These are phyloP conservation scores for Callaeas wilsoni DNA, from an alignment of 2,113 vertebrate species.

Conservation along the genomic window DNA sequence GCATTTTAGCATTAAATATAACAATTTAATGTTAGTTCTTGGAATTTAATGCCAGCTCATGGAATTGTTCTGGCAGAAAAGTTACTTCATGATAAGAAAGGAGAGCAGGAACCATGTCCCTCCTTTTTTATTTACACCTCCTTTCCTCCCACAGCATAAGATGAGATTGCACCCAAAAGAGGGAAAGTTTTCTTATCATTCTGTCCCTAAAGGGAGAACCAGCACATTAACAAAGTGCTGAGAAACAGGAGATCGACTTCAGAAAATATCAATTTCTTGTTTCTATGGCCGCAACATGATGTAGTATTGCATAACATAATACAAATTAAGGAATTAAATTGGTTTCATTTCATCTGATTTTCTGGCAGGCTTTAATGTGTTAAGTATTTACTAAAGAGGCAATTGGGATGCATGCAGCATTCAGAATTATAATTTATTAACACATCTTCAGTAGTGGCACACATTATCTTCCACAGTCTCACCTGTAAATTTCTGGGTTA, in stretches of 20 bases:
- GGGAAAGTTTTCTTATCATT: not conserved
- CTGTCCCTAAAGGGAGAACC: not conserved
- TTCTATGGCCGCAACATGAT: conserved; percentile 30
- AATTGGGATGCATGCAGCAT: conserved; percentile 62
- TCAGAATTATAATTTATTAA: conserved; percentile 67
- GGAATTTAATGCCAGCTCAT: not conserved
- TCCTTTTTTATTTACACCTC: not conserved
- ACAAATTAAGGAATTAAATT: conserved; percentile 70
- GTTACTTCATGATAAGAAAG: not conserved
- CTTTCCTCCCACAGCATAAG: not conserved
- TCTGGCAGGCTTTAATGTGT: conserved; percentile 59
- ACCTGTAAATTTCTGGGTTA: conserved; percentile 63
- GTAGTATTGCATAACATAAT: conserved; percentile 66
- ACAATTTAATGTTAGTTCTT: not conserved
- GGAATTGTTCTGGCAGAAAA: not conserved
- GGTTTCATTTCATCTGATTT: conserved; percentile 69
- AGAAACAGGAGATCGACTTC: not conserved
- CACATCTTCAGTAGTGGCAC: conserved; percentile 65
- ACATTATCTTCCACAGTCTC: conserved; percentile 48
- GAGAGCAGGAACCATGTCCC: not conserved
- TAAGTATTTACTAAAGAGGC: conserved; percentile 67
- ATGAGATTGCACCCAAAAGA: not conserved
- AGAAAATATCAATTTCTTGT: conserved; percentile 49
- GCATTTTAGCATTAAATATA: not conserved
- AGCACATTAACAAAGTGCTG: not conserved